Conservation (phyloP, 2,113 vertebrate species). For the Pristiophorus japonicus region DNA sequence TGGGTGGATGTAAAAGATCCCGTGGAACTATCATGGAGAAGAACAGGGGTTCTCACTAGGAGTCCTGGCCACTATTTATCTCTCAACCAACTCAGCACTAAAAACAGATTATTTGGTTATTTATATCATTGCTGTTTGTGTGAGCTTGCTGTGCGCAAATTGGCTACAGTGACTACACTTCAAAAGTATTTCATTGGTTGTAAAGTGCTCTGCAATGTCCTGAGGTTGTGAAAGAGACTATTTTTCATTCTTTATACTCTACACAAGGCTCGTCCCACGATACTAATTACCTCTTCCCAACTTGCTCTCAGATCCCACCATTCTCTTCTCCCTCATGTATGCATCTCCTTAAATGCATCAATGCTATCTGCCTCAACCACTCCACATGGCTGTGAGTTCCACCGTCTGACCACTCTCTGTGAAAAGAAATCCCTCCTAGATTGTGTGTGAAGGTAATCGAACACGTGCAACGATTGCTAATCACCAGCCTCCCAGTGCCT, state of each 20-base stretch:
- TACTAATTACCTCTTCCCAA: neutral
- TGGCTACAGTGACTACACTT: neutral
- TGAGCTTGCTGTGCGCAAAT: neutral
- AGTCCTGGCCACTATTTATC: neutral
- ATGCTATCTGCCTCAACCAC: neutral
- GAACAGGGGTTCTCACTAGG: neutral
- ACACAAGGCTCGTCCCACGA: neutral
- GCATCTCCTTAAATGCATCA: neutral
- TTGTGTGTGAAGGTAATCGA: neutral
- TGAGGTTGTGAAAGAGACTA: neutral
- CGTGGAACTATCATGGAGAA: neutral
- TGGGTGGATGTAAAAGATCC: neutral
- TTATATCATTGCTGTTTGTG: neutral
- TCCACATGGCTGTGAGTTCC: neutral
- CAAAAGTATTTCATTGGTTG: neutral
- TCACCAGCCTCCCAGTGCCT: neutral
- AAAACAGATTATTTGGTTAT: neutral
- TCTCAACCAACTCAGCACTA: neutral
- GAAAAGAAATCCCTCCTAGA: neutral
- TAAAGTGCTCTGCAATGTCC: neutral
- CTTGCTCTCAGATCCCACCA: neutral
- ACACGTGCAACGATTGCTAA: neutral
- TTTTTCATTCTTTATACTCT: neutral
- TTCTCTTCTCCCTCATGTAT: neutral
- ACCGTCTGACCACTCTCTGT: neutral